Evolutionary conservation across 2,888 invertebrate species (phyloP).

Genomic region (Anthophora plumipes): DNA sequence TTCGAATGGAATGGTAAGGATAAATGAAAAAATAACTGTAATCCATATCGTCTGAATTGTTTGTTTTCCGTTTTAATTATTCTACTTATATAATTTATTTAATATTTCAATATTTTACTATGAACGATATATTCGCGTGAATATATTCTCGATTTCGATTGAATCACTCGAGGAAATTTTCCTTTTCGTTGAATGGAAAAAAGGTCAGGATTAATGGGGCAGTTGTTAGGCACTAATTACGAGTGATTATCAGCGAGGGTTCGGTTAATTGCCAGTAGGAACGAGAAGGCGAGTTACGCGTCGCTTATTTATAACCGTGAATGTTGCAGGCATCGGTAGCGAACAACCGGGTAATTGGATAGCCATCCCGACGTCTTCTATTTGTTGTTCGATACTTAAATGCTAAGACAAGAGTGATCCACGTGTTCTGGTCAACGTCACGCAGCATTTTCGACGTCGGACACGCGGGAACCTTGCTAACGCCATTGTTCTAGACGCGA

Average conservation of each 20-base stretch:
- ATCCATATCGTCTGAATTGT: too few species aligned
- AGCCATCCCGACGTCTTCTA: slow-evolving; percentile 74
- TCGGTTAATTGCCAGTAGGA: slow-evolving; percentile 9
- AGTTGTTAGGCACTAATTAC: neutral
- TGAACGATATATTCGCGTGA: too few species aligned
- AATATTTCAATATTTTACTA: too few species aligned
- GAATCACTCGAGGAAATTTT: too few species aligned
- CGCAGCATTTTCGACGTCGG: slow-evolving; percentile 57
- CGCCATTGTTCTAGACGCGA: slow-evolving; percentile 17
- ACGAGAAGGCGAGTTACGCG: slow-evolving; percentile 16
- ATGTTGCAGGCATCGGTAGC: slow-evolving; percentile 38
- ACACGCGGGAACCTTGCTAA: slow-evolving; percentile 19
- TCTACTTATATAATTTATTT: too few species aligned
- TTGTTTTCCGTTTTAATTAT: too few species aligned
- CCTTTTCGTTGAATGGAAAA: too few species aligned
- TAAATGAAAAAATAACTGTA: too few species aligned
- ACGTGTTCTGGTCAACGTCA: slow-evolving; percentile 77
- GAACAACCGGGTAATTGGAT: slow-evolving; percentile 61
- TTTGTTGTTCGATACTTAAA: slow-evolving; percentile 76
- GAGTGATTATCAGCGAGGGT: neutral
- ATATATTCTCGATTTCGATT: too few species aligned
- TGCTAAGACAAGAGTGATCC: slow-evolving; percentile 73
- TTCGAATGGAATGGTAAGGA: too few species aligned
- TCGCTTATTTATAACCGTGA: slow-evolving; percentile 51
- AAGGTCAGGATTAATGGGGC: neutral